These are phyloP conservation scores for Smutsia gigantea DNA, from an alignment of 2,797 vertebrate genomes.

Conservation along the genomic window DNA sequence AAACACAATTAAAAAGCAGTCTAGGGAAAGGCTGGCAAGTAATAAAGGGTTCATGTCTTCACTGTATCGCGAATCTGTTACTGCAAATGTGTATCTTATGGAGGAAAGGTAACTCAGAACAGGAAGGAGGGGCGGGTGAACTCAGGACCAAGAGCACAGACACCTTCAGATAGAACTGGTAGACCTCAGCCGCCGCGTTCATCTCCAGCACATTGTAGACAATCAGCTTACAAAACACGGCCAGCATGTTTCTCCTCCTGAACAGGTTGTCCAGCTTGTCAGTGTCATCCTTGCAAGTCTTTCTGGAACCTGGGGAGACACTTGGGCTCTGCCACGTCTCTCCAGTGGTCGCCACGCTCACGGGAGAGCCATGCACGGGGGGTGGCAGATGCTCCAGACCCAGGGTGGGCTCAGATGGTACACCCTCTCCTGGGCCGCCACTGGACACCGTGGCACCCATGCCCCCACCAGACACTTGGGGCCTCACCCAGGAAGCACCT, in stretches of 20 bases:
- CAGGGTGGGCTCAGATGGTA: not conserved
- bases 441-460: rapidly evolving
- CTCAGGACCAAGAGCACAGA: not conserved
- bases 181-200: not conserved
- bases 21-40: too few species aligned
- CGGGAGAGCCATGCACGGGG: not conserved
- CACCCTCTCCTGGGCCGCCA: not conserved
- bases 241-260: not conserved
- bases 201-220: not conserved
- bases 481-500: not conserved
- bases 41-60: not conserved
- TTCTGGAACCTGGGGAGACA: not conserved
- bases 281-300: not conserved
- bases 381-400: not conserved
- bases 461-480: too few species aligned
- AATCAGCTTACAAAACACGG: not conserved
- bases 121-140: not conserved
- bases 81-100: not conserved
- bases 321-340: rapidly evolving
- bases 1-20: not conserved
- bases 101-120: not conserved
- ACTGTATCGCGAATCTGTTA: not conserved
- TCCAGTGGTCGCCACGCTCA: rapidly evolving
- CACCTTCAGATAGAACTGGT: not conserved
- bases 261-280: not conserved